Conservation (phyloP, 2,888 invertebrate genomes). For the Scrobipalpa costella region DNA sequence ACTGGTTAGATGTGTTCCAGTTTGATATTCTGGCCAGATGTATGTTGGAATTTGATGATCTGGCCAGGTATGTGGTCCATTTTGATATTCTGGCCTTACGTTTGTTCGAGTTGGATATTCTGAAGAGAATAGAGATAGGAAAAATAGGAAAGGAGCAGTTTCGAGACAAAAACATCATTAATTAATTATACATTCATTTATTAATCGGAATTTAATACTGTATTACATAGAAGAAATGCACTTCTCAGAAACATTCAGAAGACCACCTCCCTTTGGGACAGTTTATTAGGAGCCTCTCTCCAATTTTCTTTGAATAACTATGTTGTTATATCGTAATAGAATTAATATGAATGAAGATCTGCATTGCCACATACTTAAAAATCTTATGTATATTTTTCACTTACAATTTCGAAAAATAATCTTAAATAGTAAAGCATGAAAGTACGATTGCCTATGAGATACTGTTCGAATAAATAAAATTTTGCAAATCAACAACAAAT, state of each 20-base stretch:
- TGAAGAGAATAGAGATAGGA: no score
- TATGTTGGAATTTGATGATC: no score
- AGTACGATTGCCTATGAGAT: constrained; percentile 71
- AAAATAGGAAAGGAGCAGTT: neutral
- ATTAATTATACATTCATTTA: constrained; percentile 77
- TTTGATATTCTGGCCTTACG: no score
- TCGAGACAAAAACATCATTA: neutral
- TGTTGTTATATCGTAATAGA: constrained; percentile 61
- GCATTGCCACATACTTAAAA: constrained; percentile 82
- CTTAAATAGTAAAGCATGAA: constrained; percentile 70
- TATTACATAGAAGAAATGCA: constrained; percentile 96
- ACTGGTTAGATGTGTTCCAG: no score
- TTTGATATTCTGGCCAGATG: no score
- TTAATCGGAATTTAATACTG: constrained; percentile 90
- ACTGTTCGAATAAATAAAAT: constrained; percentile 77
- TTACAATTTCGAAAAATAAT: constrained; percentile 69
- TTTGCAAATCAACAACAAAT: constrained; percentile 78
- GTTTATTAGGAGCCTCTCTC: constrained; percentile 70
- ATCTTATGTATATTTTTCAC: constrained; percentile 80
- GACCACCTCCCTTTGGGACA: constrained; percentile 82
- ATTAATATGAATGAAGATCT: constrained; percentile 77
- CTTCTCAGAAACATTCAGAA: constrained; percentile 94
- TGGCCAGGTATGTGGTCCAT: no score
- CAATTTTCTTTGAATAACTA: constrained; percentile 65
- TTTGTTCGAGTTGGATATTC: no score